Evolutionary conservation across 2,888 invertebrate species (phyloP).

Genomic region (Dermolepida albohirtum): DNA sequence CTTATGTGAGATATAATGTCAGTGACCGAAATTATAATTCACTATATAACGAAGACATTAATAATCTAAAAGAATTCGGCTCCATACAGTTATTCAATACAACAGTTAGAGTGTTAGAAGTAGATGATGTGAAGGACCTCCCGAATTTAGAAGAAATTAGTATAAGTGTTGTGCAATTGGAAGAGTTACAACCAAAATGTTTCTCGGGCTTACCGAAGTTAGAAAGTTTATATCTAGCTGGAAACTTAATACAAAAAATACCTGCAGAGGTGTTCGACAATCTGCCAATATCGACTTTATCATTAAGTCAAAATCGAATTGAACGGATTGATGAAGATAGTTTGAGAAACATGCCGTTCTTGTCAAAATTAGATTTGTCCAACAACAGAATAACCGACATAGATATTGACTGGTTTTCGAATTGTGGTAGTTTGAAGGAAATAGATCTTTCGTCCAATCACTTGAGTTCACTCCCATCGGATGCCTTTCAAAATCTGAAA

Average conservation of each 20-base stretch:
- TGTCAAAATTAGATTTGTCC: slow-evolving; percentile 8
- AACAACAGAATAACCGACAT: slow-evolving; percentile 17
- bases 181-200: slow-evolving; percentile 11
- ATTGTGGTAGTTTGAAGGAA: neutral
- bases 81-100: slow-evolving; percentile 3
- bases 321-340: neutral
- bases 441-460: slow-evolving; percentile 23
- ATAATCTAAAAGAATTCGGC: slow-evolving; percentile 8
- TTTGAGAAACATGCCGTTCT: slow-evolving; percentile 5
- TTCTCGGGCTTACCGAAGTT: slow-evolving; percentile 17
- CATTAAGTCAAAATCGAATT: slow-evolving; percentile 8
- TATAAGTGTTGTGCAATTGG: neutral
- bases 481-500: slow-evolving; percentile 14
- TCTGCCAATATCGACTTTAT: neutral
- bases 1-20: neutral
- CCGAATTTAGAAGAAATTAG: slow-evolving; percentile 21
- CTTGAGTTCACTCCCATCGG: neutral
- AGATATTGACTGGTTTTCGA: slow-evolving; percentile 11
- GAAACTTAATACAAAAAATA: slow-evolving; percentile 7
- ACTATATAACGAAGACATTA: slow-evolving; percentile 3
- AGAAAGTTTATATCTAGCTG: neutral
- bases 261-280: slow-evolving; percentile 1
- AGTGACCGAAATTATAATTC: neutral
- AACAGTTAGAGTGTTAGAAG: neutral
- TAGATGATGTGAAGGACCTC: neutral